These are phyloP conservation scores for Rhinolophus sinicus DNA, from an alignment of 2,113 vertebrate species.

Conservation along the genomic window DNA sequence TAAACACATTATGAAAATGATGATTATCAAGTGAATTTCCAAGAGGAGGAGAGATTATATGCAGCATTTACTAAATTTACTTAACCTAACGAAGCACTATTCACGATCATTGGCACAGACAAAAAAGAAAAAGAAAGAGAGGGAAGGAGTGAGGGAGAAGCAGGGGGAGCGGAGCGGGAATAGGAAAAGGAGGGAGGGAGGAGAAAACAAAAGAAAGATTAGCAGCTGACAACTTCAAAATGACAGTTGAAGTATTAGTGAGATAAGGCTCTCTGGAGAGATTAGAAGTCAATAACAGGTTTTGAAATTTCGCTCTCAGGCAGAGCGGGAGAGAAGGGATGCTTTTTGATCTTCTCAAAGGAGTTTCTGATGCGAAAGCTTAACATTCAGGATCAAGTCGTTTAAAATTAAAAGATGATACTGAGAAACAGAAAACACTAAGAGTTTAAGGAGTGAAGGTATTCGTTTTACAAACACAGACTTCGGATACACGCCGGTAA, in stretches of 20 bases:
- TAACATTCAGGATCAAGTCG: conserved; percentile 3
- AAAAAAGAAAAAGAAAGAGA: rapidly evolving
- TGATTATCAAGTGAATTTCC: conserved; percentile 10
- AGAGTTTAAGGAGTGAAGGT: background rate
- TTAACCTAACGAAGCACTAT: background rate
- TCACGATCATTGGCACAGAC: background rate
- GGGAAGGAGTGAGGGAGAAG: rapidly evolving
- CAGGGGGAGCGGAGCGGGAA: rapidly evolving
- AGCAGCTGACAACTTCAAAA: conserved; percentile 4
- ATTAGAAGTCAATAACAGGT: background rate
- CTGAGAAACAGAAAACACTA: background rate
- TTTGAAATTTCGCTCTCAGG: conserved; percentile 1
- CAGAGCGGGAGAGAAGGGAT: background rate
- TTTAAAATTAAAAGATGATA: conserved; percentile 37
- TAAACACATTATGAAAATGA: conserved; percentile 44
- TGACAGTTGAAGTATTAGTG: background rate
- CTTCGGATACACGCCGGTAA: background rate
- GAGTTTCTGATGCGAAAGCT: background rate
- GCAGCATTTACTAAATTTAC: background rate
- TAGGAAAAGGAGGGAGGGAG: background rate
- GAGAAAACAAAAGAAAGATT: background rate
- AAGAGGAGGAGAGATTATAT: background rate
- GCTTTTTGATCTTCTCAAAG: background rate
- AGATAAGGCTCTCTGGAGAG: background rate
- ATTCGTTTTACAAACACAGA: background rate